Evolutionary conservation across 2,797 vertebrate species (phyloP).

Genomic region (Manis javanica): DNA sequence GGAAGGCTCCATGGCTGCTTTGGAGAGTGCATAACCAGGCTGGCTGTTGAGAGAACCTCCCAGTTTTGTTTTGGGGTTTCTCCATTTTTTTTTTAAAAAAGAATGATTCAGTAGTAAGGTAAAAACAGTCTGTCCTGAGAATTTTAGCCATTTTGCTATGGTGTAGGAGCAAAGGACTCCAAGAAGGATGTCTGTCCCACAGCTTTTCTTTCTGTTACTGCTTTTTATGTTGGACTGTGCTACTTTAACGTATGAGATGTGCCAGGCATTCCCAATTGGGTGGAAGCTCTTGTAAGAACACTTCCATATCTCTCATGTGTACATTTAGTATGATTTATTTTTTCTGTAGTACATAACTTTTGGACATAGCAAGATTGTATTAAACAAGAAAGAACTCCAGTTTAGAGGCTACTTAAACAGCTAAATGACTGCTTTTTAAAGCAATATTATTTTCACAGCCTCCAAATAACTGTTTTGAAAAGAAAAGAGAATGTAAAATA

Average conservation of each 20-base stretch:
- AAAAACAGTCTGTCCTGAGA: not conserved
- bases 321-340: not conserved
- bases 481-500: not conserved
- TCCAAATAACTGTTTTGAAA: conserved; percentile 19
- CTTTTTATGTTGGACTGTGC: conserved; percentile 21
- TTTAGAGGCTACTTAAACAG: not conserved
- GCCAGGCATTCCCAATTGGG: conserved; percentile 58
- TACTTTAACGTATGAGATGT: not conserved
- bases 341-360: conserved; percentile 48
- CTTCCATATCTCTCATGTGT: not conserved
- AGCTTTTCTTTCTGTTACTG: not conserved
- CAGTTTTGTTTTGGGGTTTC: not conserved
- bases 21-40: not conserved
- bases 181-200: not conserved
- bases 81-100: not conserved
- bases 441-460: not conserved
- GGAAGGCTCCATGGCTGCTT: not conserved
- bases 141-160: not conserved
- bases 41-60: not conserved
- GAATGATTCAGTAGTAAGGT: not conserved
- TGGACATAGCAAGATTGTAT: not conserved
- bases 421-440: conserved; percentile 48
- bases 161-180: not conserved
- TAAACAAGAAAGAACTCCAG: not conserved
- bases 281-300: not conserved